These are phyloP conservation scores for Microplitis deprimator DNA, from an alignment of 2,888 invertebrate species.

Conservation along the genomic window DNA sequence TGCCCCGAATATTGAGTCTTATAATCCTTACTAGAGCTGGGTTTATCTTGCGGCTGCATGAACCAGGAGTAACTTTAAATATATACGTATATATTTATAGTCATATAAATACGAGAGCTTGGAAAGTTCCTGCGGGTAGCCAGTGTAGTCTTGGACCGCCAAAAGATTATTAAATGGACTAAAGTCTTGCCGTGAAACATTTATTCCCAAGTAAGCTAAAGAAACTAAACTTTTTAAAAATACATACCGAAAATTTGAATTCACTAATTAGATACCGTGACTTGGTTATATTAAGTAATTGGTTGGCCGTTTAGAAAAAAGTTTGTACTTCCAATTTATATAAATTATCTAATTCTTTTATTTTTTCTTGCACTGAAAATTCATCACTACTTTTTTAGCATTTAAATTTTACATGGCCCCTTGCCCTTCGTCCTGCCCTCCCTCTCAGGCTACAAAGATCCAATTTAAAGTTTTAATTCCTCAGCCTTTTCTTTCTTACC, in stretches of 20 bases:
- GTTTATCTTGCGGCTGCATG: constrained; percentile 8
- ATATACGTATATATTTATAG: neutral
- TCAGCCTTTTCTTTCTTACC: constrained; percentile 12
- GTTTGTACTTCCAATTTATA: neutral
- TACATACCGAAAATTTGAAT: neutral
- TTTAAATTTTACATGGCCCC: constrained; percentile 28
- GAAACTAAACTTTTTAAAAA: neutral
- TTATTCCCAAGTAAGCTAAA: neutral
- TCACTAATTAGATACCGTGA: neutral
- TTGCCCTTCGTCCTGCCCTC: neutral
- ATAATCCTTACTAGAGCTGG: neutral
- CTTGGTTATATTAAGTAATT: too few species aligned
- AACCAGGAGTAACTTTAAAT: neutral
- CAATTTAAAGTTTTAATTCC: constrained; percentile 43
- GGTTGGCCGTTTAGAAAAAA: neutral
- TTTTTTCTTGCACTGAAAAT: neutral
- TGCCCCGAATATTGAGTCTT: constrained; percentile 28
- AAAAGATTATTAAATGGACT: constrained; percentile 38
- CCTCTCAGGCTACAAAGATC: constrained; percentile 17
- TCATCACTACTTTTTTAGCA: constrained; percentile 2
- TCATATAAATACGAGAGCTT: neutral
- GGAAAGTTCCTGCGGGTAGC: constrained; percentile 17
- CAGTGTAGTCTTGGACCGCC: constrained; percentile 5
- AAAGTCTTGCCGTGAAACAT: neutral
- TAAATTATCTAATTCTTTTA: neutral